Base-by-base conservation (phyloP, 2,797 vertebrate genomes). In the Lateolabrax maculatus region DNA sequence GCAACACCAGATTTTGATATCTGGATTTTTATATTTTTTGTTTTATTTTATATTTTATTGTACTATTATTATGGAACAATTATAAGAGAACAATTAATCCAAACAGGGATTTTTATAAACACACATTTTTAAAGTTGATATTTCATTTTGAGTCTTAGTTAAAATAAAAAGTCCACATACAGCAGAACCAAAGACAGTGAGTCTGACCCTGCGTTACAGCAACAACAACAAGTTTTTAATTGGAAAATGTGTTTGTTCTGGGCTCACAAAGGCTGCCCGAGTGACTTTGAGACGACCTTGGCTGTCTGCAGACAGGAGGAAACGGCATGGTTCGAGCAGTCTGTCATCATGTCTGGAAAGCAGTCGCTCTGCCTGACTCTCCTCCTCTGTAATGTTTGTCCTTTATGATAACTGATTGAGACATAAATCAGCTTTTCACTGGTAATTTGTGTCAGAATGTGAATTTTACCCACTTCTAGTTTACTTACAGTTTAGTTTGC, bases 291-390 rank as follows among this genome's bases (percentile, higher is more conserved):
- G 80, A 61, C 5, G 77, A 75, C 83, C 73, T 85, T 53, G 36
- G 80, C 87, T 90, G 88, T 93, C 87, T 62, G 68, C 89, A 86
- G 80, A 79, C 77, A 84, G 79, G 70, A 68, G 68, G 64, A 80
- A 36, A 67, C 31, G 25, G 63, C 63, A 37, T 23, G 57, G 75
- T 77, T 63, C 6, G 65, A 80, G 63, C 66, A 55, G 77, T 29
- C 51, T 81, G 81, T 83, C 86, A 79, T 41, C 48, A 27, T 73
- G 82, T 79, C 56, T 21, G 51, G 60, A 63, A 70, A 67, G 75
- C 36, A 48, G 46, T 23, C 69, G 23, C 21, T 75, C 67, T 65
- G 12, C 9, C 18, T 3, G 29, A 46, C 72, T 69, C 31, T 74
- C 37, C 31, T 71, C 37, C 52, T 55, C 36, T 44, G 27, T 36